phyloP scores from a whole-genome alignment of 2,797 vertebrate species.

The Girardinus metallicus region DNA sequence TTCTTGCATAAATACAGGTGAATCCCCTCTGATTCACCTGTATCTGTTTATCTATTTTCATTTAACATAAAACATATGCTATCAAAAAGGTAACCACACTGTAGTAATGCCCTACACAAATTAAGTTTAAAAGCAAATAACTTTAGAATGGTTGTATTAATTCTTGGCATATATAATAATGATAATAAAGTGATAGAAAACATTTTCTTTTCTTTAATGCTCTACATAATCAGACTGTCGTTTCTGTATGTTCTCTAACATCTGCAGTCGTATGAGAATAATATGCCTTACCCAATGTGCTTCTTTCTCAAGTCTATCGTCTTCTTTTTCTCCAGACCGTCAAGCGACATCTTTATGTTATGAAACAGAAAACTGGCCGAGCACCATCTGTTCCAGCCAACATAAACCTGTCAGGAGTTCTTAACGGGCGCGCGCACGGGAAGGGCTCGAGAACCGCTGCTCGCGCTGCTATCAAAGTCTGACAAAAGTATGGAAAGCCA shows the following conservation, averaged over 20 bases:
- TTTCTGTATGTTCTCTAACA: not conserved
- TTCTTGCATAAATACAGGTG: not conserved
- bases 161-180: not conserved
- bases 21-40: not conserved
- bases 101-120: not conserved
- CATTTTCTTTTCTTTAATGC: not conserved
- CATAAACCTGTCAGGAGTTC: too few relatives aligned
- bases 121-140: not conserved
- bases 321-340: slow-evolving; percentile 83
- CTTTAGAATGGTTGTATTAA: not conserved
- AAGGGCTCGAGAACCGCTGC: too few relatives aligned
- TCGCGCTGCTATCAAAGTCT: too few relatives aligned
- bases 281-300: slow-evolving; percentile 87
- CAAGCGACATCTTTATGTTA: slow-evolving; percentile 66
- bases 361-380: not conserved
- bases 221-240: not conserved
- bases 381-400: not conserved
- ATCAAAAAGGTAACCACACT: not conserved
- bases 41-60: too few relatives aligned
- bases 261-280: not conserved
- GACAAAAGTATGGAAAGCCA: too few relatives aligned
- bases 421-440: too few relatives aligned
- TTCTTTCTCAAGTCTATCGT: slow-evolving; percentile 88
- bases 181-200: not conserved
- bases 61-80: not conserved